Evolutionary conservation across 30 jellyfish, hydroid and myxozoan species (phyloP).

Genomic region (Chrysaora quinquecirrha): DNA sequence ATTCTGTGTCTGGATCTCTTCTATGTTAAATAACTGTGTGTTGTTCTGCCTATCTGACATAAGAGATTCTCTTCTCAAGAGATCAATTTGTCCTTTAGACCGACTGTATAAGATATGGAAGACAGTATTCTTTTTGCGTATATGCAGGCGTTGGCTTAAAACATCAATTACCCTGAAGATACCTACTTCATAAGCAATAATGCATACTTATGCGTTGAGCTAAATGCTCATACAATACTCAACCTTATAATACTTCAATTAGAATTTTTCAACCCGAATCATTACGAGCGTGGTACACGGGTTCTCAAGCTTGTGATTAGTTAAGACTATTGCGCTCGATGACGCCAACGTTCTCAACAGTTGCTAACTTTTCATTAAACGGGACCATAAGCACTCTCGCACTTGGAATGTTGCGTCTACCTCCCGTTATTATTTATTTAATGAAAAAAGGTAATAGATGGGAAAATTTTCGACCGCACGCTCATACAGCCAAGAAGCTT

Average conservation of each 20-base stretch:
- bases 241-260: background rate
- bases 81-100: background rate
- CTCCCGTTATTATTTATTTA: too few species aligned
- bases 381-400: too few species aligned
- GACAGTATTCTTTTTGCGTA: background rate
- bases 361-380: background rate
- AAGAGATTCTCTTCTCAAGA: conserved; percentile 1
- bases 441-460: too few species aligned
- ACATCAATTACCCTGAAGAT: background rate
- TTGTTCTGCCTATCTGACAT: too few species aligned
- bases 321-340: background rate
- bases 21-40: too few species aligned
- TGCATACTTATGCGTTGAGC: conserved; percentile 9
- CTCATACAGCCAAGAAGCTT: too few species aligned
- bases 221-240: background rate
- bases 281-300: background rate
- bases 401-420: too few species aligned
- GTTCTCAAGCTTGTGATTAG: conserved; percentile 20
- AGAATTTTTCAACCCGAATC: background rate
- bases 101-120: background rate
- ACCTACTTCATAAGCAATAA: background rate
- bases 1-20: too few species aligned
- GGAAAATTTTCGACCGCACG: too few species aligned
- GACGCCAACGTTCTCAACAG: too few species aligned
- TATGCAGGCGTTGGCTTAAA: conserved; percentile 3